Evolutionary conservation across 1,140 invertebrate genomes (phyloP).

Genomic region (Rhyzopertha dominica): DNA sequence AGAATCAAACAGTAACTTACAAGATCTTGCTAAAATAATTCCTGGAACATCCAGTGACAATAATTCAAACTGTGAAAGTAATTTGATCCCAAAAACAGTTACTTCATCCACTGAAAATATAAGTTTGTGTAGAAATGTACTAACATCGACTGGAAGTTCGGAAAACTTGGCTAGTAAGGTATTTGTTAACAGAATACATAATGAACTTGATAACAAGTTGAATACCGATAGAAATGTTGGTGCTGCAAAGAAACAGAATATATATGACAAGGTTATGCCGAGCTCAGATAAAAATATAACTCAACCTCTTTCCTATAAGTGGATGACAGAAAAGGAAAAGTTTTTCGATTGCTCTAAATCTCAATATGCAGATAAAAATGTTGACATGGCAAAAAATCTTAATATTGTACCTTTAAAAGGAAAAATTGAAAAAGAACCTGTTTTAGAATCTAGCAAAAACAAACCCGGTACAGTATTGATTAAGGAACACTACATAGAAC

Average conservation of each 20-base stretch:
- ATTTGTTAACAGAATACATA: too few relatives aligned
- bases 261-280: slow-evolving; percentile 25
- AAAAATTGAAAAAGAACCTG: neutral
- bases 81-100: slow-evolving; percentile 16
- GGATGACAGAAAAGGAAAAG: slow-evolving; percentile 37
- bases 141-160: too few relatives aligned
- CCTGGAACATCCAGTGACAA: too few relatives aligned
- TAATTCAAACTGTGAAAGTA: slow-evolving; percentile 15
- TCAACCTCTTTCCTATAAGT: slow-evolving; percentile 30
- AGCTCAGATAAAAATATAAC: slow-evolving; percentile 16
- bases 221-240: too few relatives aligned
- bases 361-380: slow-evolving; percentile 23
- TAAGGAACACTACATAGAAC: slow-evolving; percentile 49
- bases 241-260: slow-evolving; percentile 24
- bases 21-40: slow-evolving; percentile 14
- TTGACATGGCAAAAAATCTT: slow-evolving; percentile 24
- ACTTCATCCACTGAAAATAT: slow-evolving; percentile 20
- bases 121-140: slow-evolving; percentile 23
- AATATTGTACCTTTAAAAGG: slow-evolving; percentile 21
- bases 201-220: too few relatives aligned
- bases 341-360: slow-evolving; percentile 30
- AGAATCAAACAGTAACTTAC: slow-evolving; percentile 21
- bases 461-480: slow-evolving; percentile 45
- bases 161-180: too few relatives aligned
- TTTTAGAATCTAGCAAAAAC: slow-evolving; percentile 1